Evolutionary conservation across 2,888 invertebrate genomes (phyloP), one percentile per base, ranked within the genome.

Genomic region (Leuctra nigra): DNA sequence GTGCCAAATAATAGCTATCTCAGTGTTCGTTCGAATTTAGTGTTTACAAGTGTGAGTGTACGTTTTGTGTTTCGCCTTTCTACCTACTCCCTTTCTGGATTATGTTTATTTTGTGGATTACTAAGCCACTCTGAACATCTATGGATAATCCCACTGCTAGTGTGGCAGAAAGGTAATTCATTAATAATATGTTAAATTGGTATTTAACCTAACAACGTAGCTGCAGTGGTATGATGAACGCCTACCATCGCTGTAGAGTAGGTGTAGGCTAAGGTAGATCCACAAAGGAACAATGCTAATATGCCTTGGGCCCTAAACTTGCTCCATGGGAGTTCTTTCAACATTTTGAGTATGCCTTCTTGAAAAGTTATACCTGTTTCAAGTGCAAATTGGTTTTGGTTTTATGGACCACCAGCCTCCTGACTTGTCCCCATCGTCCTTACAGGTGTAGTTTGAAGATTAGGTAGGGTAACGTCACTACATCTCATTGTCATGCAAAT

Each of bases 141-240:
- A 66, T 65, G 66, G 66, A 66, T 64, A 66, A 63, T 59, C 56
- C 63, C 46, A 58, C 64, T 33, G 53, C 65, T 59, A 63, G 65
- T 59, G 52, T 63, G 55, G 56, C 64, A 56, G 65, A 65, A 52
- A 66, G 64, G 65, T 66, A 61, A 62, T 65, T 60, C 20, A 2
- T 9, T 2, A n/a, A 44, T 7, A n/a, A n/a, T n/a, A n/a, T n/a
- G n/a, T n/a, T n/a, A n/a, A n/a, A n/a, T n/a, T n/a, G n/a, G n/a
- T n/a, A n/a, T n/a, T n/a, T n/a, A n/a, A n/a, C n/a, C n/a, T n/a
- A n/a, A n/a, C n/a, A n/a, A n/a, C n/a, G n/a, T n/a, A n/a, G n/a
- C n/a, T n/a, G n/a, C n/a, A n/a, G n/a, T n/a, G n/a, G n/a, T n/a
- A n/a, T n/a, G n/a, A n/a, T n/a, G n/a, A n/a, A n/a, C n/a, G 29